Base-by-base conservation (phyloP, 1,140 invertebrate genomes). In the Cyphomyrmex costatus region DNA sequence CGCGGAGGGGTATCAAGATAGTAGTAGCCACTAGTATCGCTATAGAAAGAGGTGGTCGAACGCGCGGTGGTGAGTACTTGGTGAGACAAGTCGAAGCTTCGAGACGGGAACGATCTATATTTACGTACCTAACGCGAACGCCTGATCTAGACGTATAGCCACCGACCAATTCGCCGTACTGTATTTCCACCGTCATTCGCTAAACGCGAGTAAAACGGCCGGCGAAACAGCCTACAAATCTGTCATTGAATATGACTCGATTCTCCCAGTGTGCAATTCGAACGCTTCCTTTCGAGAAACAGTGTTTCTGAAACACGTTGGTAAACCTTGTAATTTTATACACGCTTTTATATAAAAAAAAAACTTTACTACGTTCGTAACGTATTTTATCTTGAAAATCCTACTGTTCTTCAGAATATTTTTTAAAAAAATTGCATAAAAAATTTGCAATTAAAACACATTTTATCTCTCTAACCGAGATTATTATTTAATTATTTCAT, bases 1-100 rank as follows among this genome's bases (percentile, higher is more conserved):
- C 78, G 90, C 88, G 91, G 90, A 90, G 91, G 91, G 90, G 89
- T 89, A 65, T 80, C 63, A 53, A 86, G 84, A 86, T 86, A 86
- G 73, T 66, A 24, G 73, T 53, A 68, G 73, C 74, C 76, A 33
- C 51, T 79, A 68, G 74, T 78, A 85, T 78, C 58, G 56, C 63
- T 61, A 70, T 46, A 51, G 63, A 58, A 42, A 36, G 51, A 74
- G 36, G 30, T 77, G 53, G 60, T 60, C 71, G 30, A 61, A 49
- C 33, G 33, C 33, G 63, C 63, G 58, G 61, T 66, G 79, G 79
- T 60, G 79, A 73, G 53, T 83, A 83, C 79, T 83, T 56, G 68
- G 68, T 73, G 79, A 83, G 79, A 83, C 79, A 83, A 83, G 79
- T 83, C 53, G 53, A 53, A 71, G 63, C 77, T 49, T 42, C 30